phyloP scores from a whole-genome alignment of 2,888 invertebrate species.

The Himalopsyche kuldschensis region DNA sequence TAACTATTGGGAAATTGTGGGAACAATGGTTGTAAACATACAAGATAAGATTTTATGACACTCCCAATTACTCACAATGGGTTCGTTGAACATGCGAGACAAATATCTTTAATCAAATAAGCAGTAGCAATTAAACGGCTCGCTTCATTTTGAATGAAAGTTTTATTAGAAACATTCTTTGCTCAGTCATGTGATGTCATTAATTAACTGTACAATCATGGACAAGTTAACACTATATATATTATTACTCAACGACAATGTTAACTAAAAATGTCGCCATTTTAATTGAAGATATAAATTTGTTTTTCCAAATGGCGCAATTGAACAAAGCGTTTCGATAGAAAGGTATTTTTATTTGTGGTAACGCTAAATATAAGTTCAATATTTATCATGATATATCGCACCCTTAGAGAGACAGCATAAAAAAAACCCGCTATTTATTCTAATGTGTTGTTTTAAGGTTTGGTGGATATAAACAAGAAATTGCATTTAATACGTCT shows the following conservation, averaged over 20 bases:
- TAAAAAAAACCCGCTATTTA: too few species aligned
- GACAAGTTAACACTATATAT: neutral
- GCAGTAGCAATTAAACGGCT: neutral
- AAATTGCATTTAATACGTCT: too few species aligned
- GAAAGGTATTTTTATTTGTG: too few species aligned
- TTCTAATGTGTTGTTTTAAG: too few species aligned
- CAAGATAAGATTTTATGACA: conserved; percentile 16
- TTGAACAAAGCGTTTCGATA: too few species aligned
- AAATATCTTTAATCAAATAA: neutral
- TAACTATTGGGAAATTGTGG: neutral
- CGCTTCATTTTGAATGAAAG: neutral
- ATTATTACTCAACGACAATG: neutral
- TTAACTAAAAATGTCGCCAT: neutral
- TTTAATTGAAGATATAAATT: neutral
- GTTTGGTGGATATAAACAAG: too few species aligned
- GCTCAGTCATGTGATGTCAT: neutral
- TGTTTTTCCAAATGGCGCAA: too few species aligned
- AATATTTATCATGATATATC: too few species aligned
- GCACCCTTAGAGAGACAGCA: too few species aligned
- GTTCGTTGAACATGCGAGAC: neutral
- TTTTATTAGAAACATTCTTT: neutral
- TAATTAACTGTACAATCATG: neutral
- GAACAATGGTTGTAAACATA: neutral
- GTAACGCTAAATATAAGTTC: too few species aligned
- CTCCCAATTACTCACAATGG: conserved; percentile 14